Evolutionary conservation across 2,113 vertebrate species (phyloP), one percentile per base, ranked within the genome.

Genomic region (Limnothrissa miodon): DNA sequence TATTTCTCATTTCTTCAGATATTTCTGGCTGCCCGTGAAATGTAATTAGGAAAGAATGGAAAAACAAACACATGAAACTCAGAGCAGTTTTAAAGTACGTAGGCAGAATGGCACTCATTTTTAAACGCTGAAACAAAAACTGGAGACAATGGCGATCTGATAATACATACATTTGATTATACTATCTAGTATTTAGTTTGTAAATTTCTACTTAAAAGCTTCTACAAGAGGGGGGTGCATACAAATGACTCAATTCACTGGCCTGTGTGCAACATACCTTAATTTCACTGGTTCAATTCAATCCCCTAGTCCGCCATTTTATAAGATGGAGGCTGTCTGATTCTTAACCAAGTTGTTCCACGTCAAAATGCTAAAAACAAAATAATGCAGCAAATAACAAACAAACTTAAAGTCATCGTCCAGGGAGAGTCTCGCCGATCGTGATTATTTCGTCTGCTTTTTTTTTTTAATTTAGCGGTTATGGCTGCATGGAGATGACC

Each of bases 211-310:
- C 7, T 56, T 21, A 56, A 23, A 56, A 56, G 51, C 19, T 56
- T 19, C 51, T 23, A 53, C 8, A 1, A 8, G 25, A 66, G 25
- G 59, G 23, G 19, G 7, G 51, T 1, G 19, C 25, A 33, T 29
- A 66, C 59, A 33, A 25, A n/a, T 66, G 29, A 2, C 13, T 15
- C 8, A 66, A 66, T 25, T 66, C 59, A 33, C 59, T 66, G 59
- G 25, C 59, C 59, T 33, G 25, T 11, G 59, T 19, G 25, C 36
- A 5, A 89, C 88, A 17, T 89, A 89, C 88, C 88, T 87, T 80
- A 15, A 83, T 66, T 21, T 66, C 29, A 70, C 23, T 82, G 45
- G 78, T 79, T 59, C 81, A 78, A 15, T 25, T 39, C 36, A 42
- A 66, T 46, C n/a, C 44, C 33, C 44, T 2, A 19, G 39, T 83